phyloP scores from a whole-genome alignment of 2,797 vertebrate species.

The Lutjanus campechanus region DNA sequence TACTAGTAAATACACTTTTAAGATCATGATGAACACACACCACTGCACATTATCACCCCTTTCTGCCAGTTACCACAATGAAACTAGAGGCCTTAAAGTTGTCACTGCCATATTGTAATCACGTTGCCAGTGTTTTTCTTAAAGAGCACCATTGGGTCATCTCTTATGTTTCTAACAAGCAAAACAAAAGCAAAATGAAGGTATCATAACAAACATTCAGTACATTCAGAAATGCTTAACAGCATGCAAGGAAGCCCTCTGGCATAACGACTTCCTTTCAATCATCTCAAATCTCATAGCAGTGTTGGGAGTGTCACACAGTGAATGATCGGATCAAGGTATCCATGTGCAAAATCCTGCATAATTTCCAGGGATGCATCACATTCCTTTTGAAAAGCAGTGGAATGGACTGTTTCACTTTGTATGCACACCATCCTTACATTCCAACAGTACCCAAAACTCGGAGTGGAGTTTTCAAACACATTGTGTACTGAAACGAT shows the following conservation, averaged over 20 bases:
- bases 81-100: constrained; percentile 47
- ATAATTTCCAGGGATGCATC: constrained; percentile 62
- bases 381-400: constrained; percentile 81
- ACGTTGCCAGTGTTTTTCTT: constrained; percentile 19
- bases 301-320: constrained; percentile 37
- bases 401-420: constrained; percentile 78
- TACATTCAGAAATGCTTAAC: constrained; percentile 53
- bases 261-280: constrained; percentile 37
- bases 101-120: constrained; percentile 13
- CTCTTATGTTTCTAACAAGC: constrained; percentile 37
- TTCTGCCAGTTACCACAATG: constrained; percentile 15
- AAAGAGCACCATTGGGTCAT: constrained; percentile 62
- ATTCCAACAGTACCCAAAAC: constrained; percentile 90
- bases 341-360: constrained; percentile 48
- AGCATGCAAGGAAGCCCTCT: constrained; percentile 65
- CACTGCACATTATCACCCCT: background rate
- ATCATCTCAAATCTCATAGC: constrained; percentile 53
- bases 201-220: constrained; percentile 48
- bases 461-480: constrained; percentile 89
- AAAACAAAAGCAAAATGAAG: constrained; percentile 55
- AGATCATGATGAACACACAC: background rate
- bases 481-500: constrained; percentile 93
- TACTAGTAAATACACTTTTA: background rate
- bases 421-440: constrained; percentile 89
- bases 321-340: constrained; percentile 47